Evolutionary conservation across 2,888 invertebrate genomes (phyloP).

Genomic region (Tenthredo amoena): DNA sequence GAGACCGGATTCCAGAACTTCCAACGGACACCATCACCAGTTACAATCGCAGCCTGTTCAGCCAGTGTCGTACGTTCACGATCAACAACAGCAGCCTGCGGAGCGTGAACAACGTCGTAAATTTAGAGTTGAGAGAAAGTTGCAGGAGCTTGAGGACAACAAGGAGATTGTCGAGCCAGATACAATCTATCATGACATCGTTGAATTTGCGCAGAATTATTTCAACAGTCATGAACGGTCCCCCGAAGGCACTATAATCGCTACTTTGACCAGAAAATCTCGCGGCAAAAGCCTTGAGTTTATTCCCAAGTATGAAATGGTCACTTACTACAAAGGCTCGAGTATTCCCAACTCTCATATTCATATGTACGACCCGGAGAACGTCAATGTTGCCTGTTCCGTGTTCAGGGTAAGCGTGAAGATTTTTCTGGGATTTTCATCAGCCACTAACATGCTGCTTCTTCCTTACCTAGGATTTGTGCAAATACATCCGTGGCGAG

Average conservation of each 20-base stretch:
- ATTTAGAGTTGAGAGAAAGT: conserved; percentile 91
- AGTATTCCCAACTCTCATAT: conserved; percentile 96
- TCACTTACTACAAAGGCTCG: conserved; percentile 92
- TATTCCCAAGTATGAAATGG: conserved; percentile 95
- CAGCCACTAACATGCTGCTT: neutral
- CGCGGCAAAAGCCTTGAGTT: conserved; percentile 87
- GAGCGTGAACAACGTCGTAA: conserved; percentile 91
- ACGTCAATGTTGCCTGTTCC: conserved; percentile 92
- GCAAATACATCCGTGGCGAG: conserved; percentile 94
- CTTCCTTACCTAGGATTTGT: conserved; percentile 84
- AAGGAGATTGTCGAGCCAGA: conserved; percentile 79
- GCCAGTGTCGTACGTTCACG: conserved; percentile 56
- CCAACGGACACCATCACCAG: conserved; percentile 63
- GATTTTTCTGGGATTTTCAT: neutral
- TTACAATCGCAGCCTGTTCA: conserved; percentile 59
- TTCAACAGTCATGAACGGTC: conserved; percentile 94
- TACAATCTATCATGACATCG: conserved; percentile 86
- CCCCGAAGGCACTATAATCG: conserved; percentile 93
- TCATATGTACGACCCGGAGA: conserved; percentile 97
- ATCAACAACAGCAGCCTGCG: conserved; percentile 76
- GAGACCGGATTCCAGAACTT: conserved; percentile 68
- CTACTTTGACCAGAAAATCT: conserved; percentile 89
- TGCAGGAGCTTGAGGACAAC: conserved; percentile 88
- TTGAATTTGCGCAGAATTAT: conserved; percentile 96
- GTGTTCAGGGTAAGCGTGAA: conserved; percentile 89